phyloP scores from a whole-genome alignment of 2,888 invertebrate species.

The Globia sparganii region DNA sequence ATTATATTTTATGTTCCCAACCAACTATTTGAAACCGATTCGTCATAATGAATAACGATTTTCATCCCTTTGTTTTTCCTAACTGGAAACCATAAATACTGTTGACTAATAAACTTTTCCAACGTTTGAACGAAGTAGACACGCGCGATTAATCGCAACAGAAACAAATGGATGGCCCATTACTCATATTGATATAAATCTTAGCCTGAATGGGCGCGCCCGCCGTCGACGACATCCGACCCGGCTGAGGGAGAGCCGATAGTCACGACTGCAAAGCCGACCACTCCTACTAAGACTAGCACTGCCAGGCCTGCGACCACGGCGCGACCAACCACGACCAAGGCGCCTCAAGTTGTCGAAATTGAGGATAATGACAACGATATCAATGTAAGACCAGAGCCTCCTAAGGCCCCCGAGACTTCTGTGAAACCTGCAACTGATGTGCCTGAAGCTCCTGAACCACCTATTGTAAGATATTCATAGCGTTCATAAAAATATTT shows the following conservation, averaged over 20 bases:
- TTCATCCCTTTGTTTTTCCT: slow-evolving; percentile 29
- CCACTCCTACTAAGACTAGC: slow-evolving; percentile 66
- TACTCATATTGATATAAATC: slow-evolving; percentile 74
- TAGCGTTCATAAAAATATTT: not conserved
- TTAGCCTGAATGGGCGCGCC: slow-evolving; percentile 95
- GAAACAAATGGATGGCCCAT: slow-evolving; percentile 72
- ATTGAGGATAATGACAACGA: slow-evolving; percentile 68
- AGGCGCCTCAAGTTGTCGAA: slow-evolving; percentile 38
- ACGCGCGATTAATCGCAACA: slow-evolving; percentile 71
- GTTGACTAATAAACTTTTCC: slow-evolving; percentile 66
- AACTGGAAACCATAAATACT: slow-evolving; percentile 64
- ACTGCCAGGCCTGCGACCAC: slow-evolving; percentile 68
- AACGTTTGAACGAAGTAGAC: slow-evolving; percentile 65
- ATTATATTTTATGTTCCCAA: no score
- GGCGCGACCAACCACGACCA: slow-evolving; percentile 52
- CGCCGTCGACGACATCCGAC: slow-evolving; percentile 92
- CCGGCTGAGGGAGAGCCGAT: slow-evolving; percentile 87
- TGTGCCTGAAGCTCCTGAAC: slow-evolving; percentile 69
- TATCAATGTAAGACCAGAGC: slow-evolving; percentile 66
- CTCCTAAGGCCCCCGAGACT: slow-evolving; percentile 67
- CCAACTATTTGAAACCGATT: slow-evolving; percentile 35
- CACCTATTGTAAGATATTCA: slow-evolving; percentile 73
- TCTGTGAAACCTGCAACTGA: slow-evolving; percentile 58
- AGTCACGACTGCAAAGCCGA: slow-evolving; percentile 71
- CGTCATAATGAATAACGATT: slow-evolving; percentile 40